Base-by-base conservation (phyloP, 2,797 vertebrate genomes). In the Sebastes paucispinis region DNA sequence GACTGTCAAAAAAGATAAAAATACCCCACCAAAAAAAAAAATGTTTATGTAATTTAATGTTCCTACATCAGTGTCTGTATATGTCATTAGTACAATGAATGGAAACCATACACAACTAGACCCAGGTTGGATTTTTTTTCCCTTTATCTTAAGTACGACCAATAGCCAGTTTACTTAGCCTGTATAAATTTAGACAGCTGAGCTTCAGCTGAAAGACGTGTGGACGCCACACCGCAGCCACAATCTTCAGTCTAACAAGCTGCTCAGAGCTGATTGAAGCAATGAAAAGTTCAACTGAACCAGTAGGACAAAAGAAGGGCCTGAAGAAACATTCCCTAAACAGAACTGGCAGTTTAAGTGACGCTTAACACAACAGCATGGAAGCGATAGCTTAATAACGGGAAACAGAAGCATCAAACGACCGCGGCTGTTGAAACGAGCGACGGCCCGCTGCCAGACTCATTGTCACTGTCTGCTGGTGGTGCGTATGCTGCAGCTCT, bases 391-490 rank as follows among this genome's bases (percentile, higher is more conserved):
- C 87, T 90, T 88, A 92, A 91, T 90, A 89, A 87, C 75, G 25
- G 81, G 82, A 89, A 92, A 80, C 86, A 82, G 86, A 83, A 39
- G 83, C 86, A 64, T 83, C 81, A 78, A 63, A 77, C 62, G 57
- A 39, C 69, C n/a, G 75, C 27, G 83, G 75, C 59, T 52, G 75
- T 36, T 63, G 66, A 81, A 85, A 87, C 39, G 62, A 79, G 80
- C 80, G 32, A 73, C 66, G 73, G 80, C 86, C 77, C 63, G 52
- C 69, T 80, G 88, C 86, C 87, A 89, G 86, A 80, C 77, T 91
- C 90, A 90, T 88, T 87, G 91, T 93, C 86, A 84, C 87, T 89
- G 84, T 82, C 77, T 81, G 80, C 81, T 55, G 91, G 64, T 70
- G 82, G 77, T 73, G 74, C 65, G 71, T 77, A 74, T 62, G 82